Evolutionary conservation across 92 coral and sea anemone genomes (phyloP), one percentile per base, ranked within the genome.

Genomic region (Chrysogorgia sp.): DNA sequence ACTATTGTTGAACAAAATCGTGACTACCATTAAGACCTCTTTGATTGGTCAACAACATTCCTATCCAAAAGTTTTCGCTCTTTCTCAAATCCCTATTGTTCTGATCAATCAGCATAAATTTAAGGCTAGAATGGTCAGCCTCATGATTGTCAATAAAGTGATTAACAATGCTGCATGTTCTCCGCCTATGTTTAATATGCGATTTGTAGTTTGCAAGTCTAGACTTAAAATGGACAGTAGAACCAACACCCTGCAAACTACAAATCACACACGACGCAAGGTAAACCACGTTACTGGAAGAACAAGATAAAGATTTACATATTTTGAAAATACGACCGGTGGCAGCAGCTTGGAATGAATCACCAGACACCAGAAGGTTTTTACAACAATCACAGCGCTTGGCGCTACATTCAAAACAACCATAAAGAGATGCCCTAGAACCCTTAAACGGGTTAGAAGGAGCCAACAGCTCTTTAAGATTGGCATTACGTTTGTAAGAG

Each of bases 301-400:
- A 26, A 63, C 37, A 63, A n/a, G 70, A 26, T 0, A 63, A 15
- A n/a, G 35, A 14, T 34, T 63, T 63, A 7, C 40, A 14, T n/a
- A 63, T 63, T 10, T 17, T 34, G 30, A 29, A 63, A 7, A 6
- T 2, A 1, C 14, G 26, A 9, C 45, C 45, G 70, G 45, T 33
- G 1, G 37, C 70, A 10, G 24, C 20, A 14, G 70, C 26, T 13
- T 41, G 10, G 30, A 63, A 63, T 33, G 43, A 26, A 30, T 8
- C 17, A 10, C 41, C 45, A 3, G 70, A 1, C 24, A 26, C 37
- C 7, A 63, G 20, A 15, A 63, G 30, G 30, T 63, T 22, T 3
- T 33, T 63, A 26, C 70, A 63, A 34, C 70, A 63, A 33, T 63
- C 70, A 63, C 70, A 63, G 3, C 47, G 23, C 17, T 23, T 69